Conservation (phyloP, 1,140 invertebrate genomes). For the Anoplolepis gracilipes region DNA sequence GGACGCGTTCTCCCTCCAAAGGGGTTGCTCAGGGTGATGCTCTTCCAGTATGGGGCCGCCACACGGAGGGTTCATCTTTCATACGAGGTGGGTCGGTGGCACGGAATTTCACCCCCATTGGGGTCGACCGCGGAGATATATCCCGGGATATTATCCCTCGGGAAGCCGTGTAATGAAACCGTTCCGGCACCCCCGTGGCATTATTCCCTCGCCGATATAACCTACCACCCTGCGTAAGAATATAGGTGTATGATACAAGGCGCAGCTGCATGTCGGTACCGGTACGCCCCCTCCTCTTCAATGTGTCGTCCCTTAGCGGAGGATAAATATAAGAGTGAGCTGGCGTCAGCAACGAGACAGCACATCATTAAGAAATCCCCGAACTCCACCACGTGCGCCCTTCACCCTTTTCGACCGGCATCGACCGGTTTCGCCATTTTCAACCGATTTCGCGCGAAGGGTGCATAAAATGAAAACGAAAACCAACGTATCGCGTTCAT, state of each 20-base stretch:
- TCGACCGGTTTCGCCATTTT: slow-evolving; percentile 59
- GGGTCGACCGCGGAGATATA: slow-evolving; percentile 71
- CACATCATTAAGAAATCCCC: slow-evolving; percentile 58
- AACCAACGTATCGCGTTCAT: not conserved
- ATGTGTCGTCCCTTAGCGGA: slow-evolving; percentile 41
- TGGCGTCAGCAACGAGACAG: slow-evolving; percentile 48
- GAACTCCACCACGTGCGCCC: not conserved
- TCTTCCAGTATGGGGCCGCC: slow-evolving; percentile 37
- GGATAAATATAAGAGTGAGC: slow-evolving; percentile 21
- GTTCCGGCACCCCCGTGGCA: slow-evolving; percentile 76
- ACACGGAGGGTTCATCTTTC: slow-evolving; percentile 56
- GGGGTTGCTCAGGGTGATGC: slow-evolving; percentile 63
- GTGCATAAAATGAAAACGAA: slow-evolving; percentile 33
- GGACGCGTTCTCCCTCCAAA: slow-evolving; percentile 46
- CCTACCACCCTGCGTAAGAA: slow-evolving; percentile 59
- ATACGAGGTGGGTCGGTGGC: slow-evolving; percentile 66
- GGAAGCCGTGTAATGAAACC: slow-evolving; percentile 81
- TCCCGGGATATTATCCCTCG: slow-evolving; percentile 78
- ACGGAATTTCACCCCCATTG: slow-evolving; percentile 72
- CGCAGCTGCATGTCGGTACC: slow-evolving; percentile 65
- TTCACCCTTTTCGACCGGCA: slow-evolving; percentile 18
- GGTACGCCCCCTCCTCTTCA: slow-evolving; percentile 63
- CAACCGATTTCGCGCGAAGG: slow-evolving; percentile 29
- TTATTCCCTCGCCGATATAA: slow-evolving; percentile 73
- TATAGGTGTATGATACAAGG: slow-evolving; percentile 71